Evolutionary conservation across 2,113 vertebrate genomes (phyloP).

Genomic region (Climacteris rufus): DNA sequence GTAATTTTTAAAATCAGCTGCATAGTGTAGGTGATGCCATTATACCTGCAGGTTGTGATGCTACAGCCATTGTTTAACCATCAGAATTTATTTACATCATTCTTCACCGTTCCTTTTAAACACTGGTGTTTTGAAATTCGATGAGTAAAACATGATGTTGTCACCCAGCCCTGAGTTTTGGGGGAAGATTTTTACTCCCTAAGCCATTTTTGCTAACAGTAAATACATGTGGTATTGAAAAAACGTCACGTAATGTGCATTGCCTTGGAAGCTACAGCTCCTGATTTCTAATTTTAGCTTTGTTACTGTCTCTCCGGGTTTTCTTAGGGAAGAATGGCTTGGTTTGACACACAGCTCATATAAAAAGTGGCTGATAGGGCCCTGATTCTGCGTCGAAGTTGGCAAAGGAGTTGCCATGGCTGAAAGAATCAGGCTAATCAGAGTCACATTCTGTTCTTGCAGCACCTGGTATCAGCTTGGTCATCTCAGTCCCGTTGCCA

Average conservation of each 20-base stretch:
- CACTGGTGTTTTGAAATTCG: neutral
- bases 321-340: neutral
- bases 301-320: slow-evolving; percentile 32
- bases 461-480: neutral
- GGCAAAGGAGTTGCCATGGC: neutral
- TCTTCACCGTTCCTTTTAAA: neutral
- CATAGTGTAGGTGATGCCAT: neutral
- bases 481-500: neutral
- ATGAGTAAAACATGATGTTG: neutral
- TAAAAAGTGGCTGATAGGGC: neutral
- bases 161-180: neutral
- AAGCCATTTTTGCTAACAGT: neutral
- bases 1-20: neutral
- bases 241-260: neutral
- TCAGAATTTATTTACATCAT: neutral
- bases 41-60: neutral
- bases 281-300: slow-evolving; percentile 55
- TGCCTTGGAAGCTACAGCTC: slow-evolving; percentile 39
- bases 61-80: neutral
- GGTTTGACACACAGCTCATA: neutral
- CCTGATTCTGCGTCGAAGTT: neutral
- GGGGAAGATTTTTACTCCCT: neutral
- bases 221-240: slow-evolving; percentile 45
- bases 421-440: neutral
- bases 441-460: neutral